Evolutionary conservation across 1,140 invertebrate species (phyloP).

Genomic region (Pseudomyrmex gracilis): DNA sequence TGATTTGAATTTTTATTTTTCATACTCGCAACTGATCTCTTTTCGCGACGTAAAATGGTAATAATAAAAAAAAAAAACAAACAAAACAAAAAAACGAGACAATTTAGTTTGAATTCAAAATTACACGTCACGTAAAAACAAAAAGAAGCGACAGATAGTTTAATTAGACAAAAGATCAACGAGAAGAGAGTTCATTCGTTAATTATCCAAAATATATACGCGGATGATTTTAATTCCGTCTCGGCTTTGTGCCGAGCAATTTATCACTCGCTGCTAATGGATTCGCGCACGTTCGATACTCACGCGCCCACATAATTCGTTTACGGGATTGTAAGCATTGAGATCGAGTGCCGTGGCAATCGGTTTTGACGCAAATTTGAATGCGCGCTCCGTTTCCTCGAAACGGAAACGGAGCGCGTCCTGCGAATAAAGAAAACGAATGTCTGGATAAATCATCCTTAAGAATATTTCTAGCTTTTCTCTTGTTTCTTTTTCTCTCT

Average conservation of each 20-base stretch:
- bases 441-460: conserved; percentile 45
- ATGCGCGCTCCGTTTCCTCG: neutral
- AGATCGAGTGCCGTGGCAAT: conserved; percentile 16
- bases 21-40: too few species aligned
- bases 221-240: neutral
- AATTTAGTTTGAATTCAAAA: too few species aligned
- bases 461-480: conserved; percentile 9
- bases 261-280: neutral
- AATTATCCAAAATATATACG: neutral
- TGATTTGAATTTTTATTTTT: too few species aligned
- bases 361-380: conserved; percentile 42
- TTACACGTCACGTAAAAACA: too few species aligned
- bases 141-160: neutral
- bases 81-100: too few species aligned
- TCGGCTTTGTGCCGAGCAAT: conserved; percentile 1
- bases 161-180: neutral
- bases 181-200: neutral
- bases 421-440: neutral
- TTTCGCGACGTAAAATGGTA: too few species aligned
- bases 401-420: neutral
- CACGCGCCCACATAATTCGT: neutral
- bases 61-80: too few species aligned
- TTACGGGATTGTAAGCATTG: conserved; percentile 24
- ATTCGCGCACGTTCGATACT: conserved; percentile 3
- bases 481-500: neutral